These are phyloP conservation scores for Tokudaia muenninki DNA, from an alignment of 2,797 vertebrate species.

Conservation along the genomic window DNA sequence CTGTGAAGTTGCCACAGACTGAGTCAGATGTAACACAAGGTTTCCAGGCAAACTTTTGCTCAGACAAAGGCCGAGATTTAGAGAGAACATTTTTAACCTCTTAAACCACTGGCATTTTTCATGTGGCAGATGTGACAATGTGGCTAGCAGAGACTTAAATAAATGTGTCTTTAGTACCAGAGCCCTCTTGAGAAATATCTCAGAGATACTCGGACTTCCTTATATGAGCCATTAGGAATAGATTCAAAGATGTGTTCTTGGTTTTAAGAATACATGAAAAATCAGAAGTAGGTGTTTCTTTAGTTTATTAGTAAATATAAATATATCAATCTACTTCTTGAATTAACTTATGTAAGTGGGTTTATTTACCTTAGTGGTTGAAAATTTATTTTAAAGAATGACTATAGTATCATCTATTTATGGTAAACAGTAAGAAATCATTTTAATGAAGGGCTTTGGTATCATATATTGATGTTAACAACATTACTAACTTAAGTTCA, in stretches of 20 bases:
- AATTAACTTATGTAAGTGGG: background rate
- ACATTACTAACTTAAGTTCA: background rate
- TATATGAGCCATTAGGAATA: background rate
- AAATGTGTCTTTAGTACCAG: background rate
- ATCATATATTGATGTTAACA: background rate
- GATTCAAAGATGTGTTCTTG: background rate
- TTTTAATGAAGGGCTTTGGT: constrained; percentile 39
- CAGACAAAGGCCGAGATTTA: background rate
- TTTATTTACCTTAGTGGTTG: constrained; percentile 1
- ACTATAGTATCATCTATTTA: background rate
- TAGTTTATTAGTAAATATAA: background rate
- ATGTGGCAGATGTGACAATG: rapidly evolving
- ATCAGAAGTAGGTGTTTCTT: background rate
- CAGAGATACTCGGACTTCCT: background rate
- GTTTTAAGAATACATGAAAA: background rate
- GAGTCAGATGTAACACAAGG: constrained; percentile 60
- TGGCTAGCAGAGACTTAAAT: background rate
- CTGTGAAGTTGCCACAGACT: constrained; percentile 17
- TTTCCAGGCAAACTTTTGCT: constrained; percentile 42
- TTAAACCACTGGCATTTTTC: background rate
- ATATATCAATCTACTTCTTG: background rate
- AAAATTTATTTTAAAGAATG: constrained; percentile 19
- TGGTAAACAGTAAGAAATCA: background rate
- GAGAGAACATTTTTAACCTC: background rate
- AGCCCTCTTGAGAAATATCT: background rate